These are phyloP conservation scores for Notodonta ziczac DNA, from an alignment of 2,888 invertebrate species.

Conservation along the genomic window DNA sequence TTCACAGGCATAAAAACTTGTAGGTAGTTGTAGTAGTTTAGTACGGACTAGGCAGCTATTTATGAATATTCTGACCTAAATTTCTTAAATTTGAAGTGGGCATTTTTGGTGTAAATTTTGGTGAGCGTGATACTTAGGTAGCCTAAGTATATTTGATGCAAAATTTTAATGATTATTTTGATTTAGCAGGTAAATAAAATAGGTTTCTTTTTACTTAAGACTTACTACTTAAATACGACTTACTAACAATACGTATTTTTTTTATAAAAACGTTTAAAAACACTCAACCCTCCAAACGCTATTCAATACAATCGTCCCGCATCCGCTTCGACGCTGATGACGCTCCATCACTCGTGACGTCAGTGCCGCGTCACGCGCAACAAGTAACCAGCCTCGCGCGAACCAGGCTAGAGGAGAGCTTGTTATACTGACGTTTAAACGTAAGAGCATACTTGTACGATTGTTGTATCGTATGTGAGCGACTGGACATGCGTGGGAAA, in stretches of 20 bases:
- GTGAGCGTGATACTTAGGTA: too few relatives aligned
- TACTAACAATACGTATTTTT: too few relatives aligned
- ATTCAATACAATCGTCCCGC: neutral
- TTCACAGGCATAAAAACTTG: neutral
- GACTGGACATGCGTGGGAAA: neutral
- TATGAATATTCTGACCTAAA: too few relatives aligned
- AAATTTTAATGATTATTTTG: too few relatives aligned
- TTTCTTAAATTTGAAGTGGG: too few relatives aligned
- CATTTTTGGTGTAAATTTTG: too few relatives aligned
- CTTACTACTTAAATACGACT: too few relatives aligned
- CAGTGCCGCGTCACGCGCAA: neutral
- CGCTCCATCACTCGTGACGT: conserved; percentile 7
- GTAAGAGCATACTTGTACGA: neutral
- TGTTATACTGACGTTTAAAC: conserved; percentile 3
- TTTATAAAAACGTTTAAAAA: neutral
- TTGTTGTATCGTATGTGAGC: neutral
- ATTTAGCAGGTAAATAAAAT: too few relatives aligned
- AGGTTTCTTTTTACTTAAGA: too few relatives aligned
- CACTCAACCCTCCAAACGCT: neutral
- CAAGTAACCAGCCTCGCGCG: conserved; percentile 2
- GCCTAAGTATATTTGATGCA: too few relatives aligned
- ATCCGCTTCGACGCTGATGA: conserved; percentile 5
- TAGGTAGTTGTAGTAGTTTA: too few relatives aligned
- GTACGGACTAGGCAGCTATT: too few relatives aligned
- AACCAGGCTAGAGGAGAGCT: neutral